phyloP scores from a whole-genome alignment of 2,797 vertebrate genomes.

The Protonibea diacanthus region DNA sequence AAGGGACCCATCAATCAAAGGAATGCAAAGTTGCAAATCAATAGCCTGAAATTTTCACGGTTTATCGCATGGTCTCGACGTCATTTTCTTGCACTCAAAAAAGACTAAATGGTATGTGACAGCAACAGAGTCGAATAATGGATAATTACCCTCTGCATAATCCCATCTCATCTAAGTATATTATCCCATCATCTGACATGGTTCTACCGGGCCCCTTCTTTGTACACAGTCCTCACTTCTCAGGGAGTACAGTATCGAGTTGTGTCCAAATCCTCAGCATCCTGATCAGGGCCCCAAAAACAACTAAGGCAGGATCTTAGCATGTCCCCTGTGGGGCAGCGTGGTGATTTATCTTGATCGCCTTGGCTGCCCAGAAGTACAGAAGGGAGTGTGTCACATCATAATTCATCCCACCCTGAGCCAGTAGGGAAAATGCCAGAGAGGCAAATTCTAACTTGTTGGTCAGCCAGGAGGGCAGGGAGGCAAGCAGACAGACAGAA shows the following conservation, averaged over 20 bases:
- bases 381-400: constrained; percentile 75
- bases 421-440: constrained; percentile 71
- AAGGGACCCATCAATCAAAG: constrained; percentile 68
- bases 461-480: constrained; percentile 54
- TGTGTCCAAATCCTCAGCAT: constrained; percentile 65
- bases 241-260: constrained; percentile 53
- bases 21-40: constrained; percentile 57
- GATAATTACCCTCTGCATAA: constrained; percentile 64
- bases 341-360: constrained; percentile 78
- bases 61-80: constrained; percentile 50
- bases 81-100: constrained; percentile 48
- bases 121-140: constrained; percentile 50
- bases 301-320: constrained; percentile 66
- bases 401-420: constrained; percentile 77
- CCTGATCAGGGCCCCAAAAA: constrained; percentile 69
- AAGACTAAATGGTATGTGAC: constrained; percentile 62
- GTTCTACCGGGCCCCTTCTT: constrained; percentile 40
- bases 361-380: constrained; percentile 71
- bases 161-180: constrained; percentile 53
- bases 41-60: constrained; percentile 53
- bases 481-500: constrained; percentile 25
- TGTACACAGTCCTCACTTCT: constrained; percentile 41
- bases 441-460: constrained; percentile 75
- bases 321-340: constrained; percentile 60
- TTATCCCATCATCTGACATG: constrained; percentile 57